Base-by-base conservation (phyloP, 2,797 vertebrate species). In the Onychomys torridus region DNA sequence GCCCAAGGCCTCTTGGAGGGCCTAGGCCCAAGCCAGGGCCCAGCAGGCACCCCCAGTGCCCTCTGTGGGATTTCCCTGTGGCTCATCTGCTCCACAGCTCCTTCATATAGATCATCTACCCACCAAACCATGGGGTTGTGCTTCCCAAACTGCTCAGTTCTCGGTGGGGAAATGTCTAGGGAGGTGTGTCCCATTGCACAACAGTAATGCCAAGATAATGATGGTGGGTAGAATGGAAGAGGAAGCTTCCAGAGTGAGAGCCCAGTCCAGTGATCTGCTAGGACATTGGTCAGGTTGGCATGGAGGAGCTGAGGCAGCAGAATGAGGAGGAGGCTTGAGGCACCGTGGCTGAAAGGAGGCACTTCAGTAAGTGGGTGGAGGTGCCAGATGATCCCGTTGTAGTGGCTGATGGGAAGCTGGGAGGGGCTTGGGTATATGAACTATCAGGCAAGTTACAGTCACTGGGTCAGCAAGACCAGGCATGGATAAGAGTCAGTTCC, bases 381-480 rank as follows among this genome's bases (percentile, higher is more conserved):
- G 55, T 3, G 19, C 49, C 27, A 10, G 34, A 40, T 40, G 6
- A 13, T 27, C 55, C 34, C 21, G 5, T 13, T 0, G 0, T 29
- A 82, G 43, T 10, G 11, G 8, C 61, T 69, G 52, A 69, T 63
- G 21, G 82, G 65, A 40, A 81, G 49, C 79, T 1, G 0, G 59
- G 23, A 16, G n/a, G 82, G 63, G 11, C 32, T 78, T 49, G 13
- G 27, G 19, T 3, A 2, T 6, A 2, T 5, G 12, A 95, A 40
- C 4, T 2, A 21, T 69, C 37, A 10, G 57, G 32, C 27, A 59
- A 11, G 69, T 57, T 88, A 23, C 2, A 29, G 11, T 17, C 29
- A 17, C 65, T 17, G 16, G 59, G 67, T 40, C 29, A 0, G 0
- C 52, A 32, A 65, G 52, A 8, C 6, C 0, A 4, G 78, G 1